Percentiles rank a stretch among this genome's conserved stretches.
These are phyloP conservation scores for Erinaceus europaeus DNA, from an alignment of 2,113 vertebrate species.

Conservation along the genomic window DNA sequence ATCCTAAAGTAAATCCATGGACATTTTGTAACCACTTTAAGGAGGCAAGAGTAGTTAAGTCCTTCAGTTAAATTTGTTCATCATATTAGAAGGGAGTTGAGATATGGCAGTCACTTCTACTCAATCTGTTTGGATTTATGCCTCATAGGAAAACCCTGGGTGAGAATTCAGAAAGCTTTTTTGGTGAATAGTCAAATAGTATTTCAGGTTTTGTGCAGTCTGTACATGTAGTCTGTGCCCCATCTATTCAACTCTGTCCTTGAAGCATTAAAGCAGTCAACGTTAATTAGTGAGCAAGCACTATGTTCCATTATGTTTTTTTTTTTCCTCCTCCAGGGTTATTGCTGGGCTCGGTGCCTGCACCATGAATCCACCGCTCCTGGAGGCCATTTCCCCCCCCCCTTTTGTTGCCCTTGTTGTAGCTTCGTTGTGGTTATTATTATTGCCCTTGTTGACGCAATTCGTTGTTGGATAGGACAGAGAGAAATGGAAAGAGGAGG, in stretches of 20 bases:
- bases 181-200: neutral
- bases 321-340: no score
- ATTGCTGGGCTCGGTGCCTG: no score
- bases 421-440: no score
- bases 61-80: neutral
- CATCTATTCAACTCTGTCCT: neutral
- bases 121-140: neutral
- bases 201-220: neutral
- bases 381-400: no score
- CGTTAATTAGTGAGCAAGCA: neutral
- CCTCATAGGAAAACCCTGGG: no score
- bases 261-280: neutral
- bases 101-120: neutral
- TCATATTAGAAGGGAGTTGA: neutral
- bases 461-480: no score
- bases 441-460: no score
- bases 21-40: neutral
- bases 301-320: neutral
- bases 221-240: accelerated
- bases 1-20: neutral
- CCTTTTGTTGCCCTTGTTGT: no score
- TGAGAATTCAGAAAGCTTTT: neutral
- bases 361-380: no score
- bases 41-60: neutral
- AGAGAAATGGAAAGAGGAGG: no score